Conservation (phyloP, 2,888 invertebrate species). For the Corbicula japonica region DNA sequence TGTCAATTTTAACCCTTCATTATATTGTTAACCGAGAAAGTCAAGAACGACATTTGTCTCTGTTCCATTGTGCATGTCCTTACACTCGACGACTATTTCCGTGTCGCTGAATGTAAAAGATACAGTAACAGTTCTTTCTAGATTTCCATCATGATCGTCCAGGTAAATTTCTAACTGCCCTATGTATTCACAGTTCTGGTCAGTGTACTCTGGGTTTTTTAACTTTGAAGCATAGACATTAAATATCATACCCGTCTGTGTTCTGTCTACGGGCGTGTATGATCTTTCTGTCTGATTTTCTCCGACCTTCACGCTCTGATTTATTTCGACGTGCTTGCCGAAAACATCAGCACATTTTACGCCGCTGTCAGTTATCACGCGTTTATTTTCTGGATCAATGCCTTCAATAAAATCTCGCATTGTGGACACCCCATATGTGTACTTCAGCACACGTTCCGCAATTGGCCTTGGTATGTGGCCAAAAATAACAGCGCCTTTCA, state of each 20-base stretch:
- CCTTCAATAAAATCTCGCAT: neutral
- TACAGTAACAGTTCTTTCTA: neutral
- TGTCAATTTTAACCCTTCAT: no score
- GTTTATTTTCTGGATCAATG: neutral
- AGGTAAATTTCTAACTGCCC: neutral
- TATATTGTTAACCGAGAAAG: no score
- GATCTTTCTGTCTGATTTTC: neutral
- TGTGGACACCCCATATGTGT: slow-evolving; percentile 5
- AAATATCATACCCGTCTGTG: neutral
- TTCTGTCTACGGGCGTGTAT: neutral
- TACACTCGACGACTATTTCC: neutral
- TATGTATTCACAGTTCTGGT: slow-evolving; percentile 2
- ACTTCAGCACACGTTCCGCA: slow-evolving; percentile 4
- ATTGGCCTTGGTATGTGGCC: neutral
- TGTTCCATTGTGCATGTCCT: neutral
- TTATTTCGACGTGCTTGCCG: slow-evolving; percentile 19
- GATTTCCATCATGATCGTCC: neutral
- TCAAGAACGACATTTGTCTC: neutral
- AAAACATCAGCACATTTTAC: slow-evolving; percentile 1
- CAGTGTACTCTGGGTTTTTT: slow-evolving; percentile 16
- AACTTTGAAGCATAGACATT: slow-evolving; percentile 5
- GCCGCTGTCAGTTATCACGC: neutral
- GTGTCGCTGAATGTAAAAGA: slow-evolving; percentile 1
- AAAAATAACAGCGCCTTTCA: neutral
- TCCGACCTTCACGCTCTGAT: slow-evolving; percentile 12